Conservation (phyloP, 2,113 vertebrate species). For the Hydrolagus affinis region DNA sequence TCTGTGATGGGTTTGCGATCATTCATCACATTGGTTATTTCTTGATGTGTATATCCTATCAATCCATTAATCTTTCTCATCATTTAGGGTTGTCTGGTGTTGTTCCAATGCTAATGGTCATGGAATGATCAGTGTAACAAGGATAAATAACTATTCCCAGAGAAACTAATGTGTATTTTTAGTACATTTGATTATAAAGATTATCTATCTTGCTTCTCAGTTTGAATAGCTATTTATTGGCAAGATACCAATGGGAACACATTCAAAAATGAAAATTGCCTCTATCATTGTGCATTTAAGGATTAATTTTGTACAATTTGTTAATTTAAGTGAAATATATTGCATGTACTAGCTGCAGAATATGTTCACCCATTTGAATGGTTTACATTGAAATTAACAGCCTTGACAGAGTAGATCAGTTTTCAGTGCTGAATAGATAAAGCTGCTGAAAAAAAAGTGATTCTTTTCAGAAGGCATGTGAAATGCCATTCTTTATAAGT, state of each 20-base stretch:
- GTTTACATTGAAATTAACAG: not conserved
- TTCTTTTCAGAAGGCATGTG: not conserved
- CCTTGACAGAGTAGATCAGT: not conserved
- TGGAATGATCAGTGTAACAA: not conserved
- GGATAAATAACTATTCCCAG: not conserved
- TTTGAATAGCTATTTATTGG: not conserved
- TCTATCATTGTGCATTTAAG: not conserved
- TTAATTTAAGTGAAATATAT: slow-evolving; percentile 1
- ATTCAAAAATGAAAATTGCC: not conserved
- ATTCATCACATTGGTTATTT: too few relatives aligned
- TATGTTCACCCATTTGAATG: not conserved
- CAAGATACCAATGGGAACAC: slow-evolving; percentile 4
- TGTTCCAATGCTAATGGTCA: not conserved
- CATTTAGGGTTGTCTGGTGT: not conserved
- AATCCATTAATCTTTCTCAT: not conserved
- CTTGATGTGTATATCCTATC: not conserved
- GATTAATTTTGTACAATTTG: not conserved
- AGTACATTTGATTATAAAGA: not conserved
- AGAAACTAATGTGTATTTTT: slow-evolving; percentile 6
- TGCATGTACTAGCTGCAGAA: not conserved
- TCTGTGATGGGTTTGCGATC: not conserved
- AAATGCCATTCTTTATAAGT: too few relatives aligned
- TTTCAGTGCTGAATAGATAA: not conserved
- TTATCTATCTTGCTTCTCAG: not conserved
- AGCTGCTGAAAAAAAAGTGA: not conserved